Evolutionary conservation across 2,113 vertebrate species (phyloP).

Genomic region (Rhegmatorhina hoffmannsi): DNA sequence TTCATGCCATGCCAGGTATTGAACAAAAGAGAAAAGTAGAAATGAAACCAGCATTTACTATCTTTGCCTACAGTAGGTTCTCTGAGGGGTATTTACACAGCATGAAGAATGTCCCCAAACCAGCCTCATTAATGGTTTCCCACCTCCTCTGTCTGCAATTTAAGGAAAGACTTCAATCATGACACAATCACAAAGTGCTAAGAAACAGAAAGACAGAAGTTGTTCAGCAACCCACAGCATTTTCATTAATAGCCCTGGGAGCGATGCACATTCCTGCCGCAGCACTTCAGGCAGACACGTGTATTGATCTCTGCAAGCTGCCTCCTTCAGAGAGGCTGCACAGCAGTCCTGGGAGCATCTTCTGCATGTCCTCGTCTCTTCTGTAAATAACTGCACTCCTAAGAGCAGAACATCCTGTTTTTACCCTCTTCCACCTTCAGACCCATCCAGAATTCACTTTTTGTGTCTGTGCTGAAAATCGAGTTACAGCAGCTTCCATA

Average conservation of each 20-base stretch:
- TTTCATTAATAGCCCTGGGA: neutral
- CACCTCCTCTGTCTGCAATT: neutral
- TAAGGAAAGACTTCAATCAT: neutral
- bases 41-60: neutral
- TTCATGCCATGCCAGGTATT: neutral
- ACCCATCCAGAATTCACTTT: neutral
- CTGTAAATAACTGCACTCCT: neutral
- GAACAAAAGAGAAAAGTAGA: neutral
- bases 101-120: neutral
- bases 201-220: neutral
- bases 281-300: neutral
- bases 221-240: neutral
- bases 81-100: neutral
- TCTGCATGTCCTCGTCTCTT: fast-evolving
- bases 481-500: neutral
- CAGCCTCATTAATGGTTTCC: neutral
- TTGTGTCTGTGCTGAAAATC: neutral
- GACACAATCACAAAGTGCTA: neutral
- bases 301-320: neutral
- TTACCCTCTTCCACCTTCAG: neutral
- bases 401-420: neutral
- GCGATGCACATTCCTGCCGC: neutral
- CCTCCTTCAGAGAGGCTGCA: neutral
- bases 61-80: neutral
- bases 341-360: neutral